Evolutionary conservation across 1,140 invertebrate genomes (phyloP).

Genomic region (Neodiprion lecontei): DNA sequence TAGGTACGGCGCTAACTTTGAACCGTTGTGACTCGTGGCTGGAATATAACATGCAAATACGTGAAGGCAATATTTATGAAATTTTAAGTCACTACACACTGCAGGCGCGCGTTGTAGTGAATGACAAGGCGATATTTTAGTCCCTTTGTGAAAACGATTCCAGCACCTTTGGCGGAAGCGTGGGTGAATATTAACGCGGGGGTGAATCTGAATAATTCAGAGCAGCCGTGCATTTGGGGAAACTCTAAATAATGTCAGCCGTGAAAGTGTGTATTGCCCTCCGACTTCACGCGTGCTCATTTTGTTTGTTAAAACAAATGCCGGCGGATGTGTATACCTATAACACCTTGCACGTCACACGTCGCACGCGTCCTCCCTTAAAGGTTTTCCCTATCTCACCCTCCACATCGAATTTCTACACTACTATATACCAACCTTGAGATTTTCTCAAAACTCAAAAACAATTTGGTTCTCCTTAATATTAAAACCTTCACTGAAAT

Average conservation of each 20-base stretch:
- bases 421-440: too few species aligned
- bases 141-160: slow-evolving; percentile 17
- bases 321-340: too few species aligned
- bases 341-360: too few species aligned
- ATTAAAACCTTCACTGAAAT: too few species aligned
- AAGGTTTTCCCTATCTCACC: too few species aligned
- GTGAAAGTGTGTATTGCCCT: background rate
- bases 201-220: slow-evolving; percentile 7
- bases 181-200: slow-evolving; percentile 13
- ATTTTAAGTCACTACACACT: slow-evolving; percentile 4
- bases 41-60: slow-evolving; percentile 3
- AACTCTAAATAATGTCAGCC: background rate
- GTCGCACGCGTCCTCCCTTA: too few species aligned
- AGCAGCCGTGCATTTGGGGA: background rate
- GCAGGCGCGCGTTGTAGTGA: slow-evolving; percentile 2
- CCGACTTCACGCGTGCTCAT: background rate
- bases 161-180: slow-evolving; percentile 11
- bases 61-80: slow-evolving; percentile 13
- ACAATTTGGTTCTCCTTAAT: too few species aligned
- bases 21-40: slow-evolving; percentile 1
- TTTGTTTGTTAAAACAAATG: too few species aligned
- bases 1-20: background rate
- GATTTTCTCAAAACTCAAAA: too few species aligned
- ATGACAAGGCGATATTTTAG: slow-evolving; percentile 14
- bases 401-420: too few species aligned